phyloP scores from a whole-genome alignment of 1,140 invertebrate species.

The Mya arenaria region DNA sequence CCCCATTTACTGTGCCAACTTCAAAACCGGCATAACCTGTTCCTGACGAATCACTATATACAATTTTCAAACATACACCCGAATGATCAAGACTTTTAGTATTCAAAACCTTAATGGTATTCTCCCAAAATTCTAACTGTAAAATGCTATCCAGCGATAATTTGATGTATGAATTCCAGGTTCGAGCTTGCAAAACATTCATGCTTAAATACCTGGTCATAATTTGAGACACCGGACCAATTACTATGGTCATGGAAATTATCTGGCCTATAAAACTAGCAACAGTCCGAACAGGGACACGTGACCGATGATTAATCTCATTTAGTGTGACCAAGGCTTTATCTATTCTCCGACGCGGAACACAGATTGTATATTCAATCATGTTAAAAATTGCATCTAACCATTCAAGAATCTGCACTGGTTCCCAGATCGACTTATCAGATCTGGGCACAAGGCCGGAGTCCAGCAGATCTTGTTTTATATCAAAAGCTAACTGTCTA shows the following conservation, averaged over 20 bases:
- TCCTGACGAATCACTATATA: slow-evolving; percentile 12
- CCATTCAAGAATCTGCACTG: slow-evolving; percentile 17
- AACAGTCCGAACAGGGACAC: background rate
- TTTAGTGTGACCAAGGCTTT: background rate
- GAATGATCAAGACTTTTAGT: background rate
- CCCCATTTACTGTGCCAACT: slow-evolving; percentile 21
- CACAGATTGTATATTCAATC: background rate
- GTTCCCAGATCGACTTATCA: slow-evolving; percentile 8
- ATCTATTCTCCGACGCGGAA: slow-evolving; percentile 1
- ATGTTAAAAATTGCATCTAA: background rate
- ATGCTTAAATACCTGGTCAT: slow-evolving; percentile 23
- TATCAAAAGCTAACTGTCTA: background rate
- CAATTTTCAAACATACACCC: background rate
- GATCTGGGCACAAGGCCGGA: slow-evolving; percentile 20
- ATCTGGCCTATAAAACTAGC: slow-evolving; percentile 18
- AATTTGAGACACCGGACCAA: slow-evolving; percentile 22
- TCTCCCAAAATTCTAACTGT: slow-evolving; percentile 18
- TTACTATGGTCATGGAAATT: slow-evolving; percentile 32
- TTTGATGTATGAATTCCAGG: slow-evolving; percentile 20
- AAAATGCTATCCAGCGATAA: background rate
- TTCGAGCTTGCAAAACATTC: slow-evolving; percentile 8
- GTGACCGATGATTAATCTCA: background rate
- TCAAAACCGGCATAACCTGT: slow-evolving; percentile 28
- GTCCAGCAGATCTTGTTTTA: slow-evolving; percentile 15
- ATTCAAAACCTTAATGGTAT: background rate